phyloP scores from a whole-genome alignment of 2,797 vertebrate species.

The Sitta carolinensis region DNA sequence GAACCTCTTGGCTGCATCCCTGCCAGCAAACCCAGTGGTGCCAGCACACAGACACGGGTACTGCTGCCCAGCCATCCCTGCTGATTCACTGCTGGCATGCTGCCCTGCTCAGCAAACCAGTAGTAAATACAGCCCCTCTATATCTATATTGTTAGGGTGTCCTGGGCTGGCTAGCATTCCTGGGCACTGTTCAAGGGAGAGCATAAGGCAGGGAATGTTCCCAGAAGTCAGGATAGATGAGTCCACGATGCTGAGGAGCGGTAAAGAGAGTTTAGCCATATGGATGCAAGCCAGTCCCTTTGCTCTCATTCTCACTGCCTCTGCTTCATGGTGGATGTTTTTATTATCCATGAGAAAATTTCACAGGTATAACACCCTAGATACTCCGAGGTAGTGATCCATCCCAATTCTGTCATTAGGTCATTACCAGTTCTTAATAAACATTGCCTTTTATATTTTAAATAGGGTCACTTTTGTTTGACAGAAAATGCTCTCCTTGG shows the following conservation, averaged over 20 bases:
- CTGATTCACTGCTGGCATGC: not conserved
- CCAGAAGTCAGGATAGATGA: constrained; percentile 18
- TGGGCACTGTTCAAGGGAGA: not conserved
- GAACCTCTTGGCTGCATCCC: not conserved
- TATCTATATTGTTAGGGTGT: not conserved
- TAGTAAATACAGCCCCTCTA: not conserved
- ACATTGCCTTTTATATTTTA: not conserved
- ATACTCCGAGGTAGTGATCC: not conserved
- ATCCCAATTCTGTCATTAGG: not conserved
- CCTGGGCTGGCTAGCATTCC: not conserved
- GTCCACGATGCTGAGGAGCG: not conserved
- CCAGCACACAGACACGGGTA: fast-evolving
- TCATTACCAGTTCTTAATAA: constrained; percentile 1
- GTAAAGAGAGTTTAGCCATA: constrained; percentile 5
- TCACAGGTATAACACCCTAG: not conserved
- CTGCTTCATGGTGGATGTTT: not conserved
- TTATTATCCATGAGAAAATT: not conserved
- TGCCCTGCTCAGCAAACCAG: not conserved
- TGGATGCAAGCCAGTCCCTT: constrained; percentile 5
- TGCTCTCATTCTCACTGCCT: not conserved
- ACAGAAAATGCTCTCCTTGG: constrained; percentile 2
- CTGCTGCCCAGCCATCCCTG: not conserved
- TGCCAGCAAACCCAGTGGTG: not conserved
- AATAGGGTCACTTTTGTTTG: not conserved
- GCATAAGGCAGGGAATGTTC: not conserved